phyloP scores from a whole-genome alignment of 2,797 vertebrate species.

The Siniperca undulata region DNA sequence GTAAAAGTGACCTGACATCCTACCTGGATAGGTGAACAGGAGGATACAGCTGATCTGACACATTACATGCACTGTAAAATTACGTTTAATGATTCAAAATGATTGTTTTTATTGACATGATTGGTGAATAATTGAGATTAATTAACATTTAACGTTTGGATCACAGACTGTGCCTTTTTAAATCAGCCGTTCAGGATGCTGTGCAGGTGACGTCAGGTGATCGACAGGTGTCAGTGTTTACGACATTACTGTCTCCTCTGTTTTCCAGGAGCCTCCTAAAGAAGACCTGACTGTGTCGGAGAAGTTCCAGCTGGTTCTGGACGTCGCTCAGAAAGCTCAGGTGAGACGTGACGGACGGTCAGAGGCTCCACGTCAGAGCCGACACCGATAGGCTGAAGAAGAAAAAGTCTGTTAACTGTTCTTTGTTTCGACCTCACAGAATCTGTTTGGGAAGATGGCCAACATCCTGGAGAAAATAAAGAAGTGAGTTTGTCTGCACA shows the following conservation, averaged over 20 bases:
- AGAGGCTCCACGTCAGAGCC: background rate
- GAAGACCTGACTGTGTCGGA: slow-evolving; percentile 97
- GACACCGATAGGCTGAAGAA: no score
- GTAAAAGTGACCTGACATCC: no score
- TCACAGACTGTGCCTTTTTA: background rate
- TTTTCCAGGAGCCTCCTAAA: slow-evolving; percentile 91
- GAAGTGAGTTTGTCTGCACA: slow-evolving; percentile 88
- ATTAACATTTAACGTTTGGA: background rate
- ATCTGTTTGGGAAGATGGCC: slow-evolving; percentile 98
- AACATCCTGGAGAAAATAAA: slow-evolving; percentile 98
- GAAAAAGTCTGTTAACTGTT: no score
- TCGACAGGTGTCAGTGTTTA: background rate
- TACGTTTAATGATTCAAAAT: background rate
- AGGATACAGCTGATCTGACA: background rate
- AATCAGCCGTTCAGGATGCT: background rate
- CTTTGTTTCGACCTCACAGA: slow-evolving; percentile 80
- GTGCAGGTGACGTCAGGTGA: background rate
- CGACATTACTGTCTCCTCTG: background rate
- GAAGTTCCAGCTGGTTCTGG: slow-evolving; percentile 98
- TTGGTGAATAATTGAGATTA: no score
- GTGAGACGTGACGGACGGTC: slow-evolving; percentile 58
- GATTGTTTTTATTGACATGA: background rate
- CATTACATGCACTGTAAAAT: background rate
- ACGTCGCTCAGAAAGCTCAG: slow-evolving; percentile 98
- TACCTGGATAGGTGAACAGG: background rate